Percentiles rank a stretch among this genome's conserved stretches.
These are phyloP conservation scores for Andrena bicolor DNA, from an alignment of 2,888 invertebrate species.

Conservation along the genomic window DNA sequence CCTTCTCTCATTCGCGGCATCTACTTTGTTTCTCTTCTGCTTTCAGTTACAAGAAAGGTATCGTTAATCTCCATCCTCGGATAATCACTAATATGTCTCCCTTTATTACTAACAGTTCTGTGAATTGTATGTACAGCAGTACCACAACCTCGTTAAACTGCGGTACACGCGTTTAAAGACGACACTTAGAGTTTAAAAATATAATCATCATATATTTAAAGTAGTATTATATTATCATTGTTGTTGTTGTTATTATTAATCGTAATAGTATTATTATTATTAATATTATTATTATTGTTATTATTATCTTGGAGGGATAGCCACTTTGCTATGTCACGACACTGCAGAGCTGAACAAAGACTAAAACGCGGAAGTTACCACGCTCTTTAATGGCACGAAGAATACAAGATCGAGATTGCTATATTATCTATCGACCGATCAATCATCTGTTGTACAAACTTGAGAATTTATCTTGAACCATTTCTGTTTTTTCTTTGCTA, in stretches of 20 bases:
- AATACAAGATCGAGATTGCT: conserved; percentile 51
- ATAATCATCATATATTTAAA: conserved; percentile 84
- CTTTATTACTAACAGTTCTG: conserved; percentile 77
- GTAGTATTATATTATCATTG: conserved; percentile 79
- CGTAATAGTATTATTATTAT: conserved; percentile 76
- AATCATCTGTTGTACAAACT: conserved; percentile 13
- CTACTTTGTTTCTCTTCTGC: conserved; percentile 20
- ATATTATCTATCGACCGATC: conserved; percentile 28
- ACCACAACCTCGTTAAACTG: conserved; percentile 74
- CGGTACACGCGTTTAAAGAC: conserved; percentile 82
- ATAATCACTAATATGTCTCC: conserved; percentile 63
- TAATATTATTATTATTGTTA: conserved; percentile 77
- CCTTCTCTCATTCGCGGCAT: conserved; percentile 27
- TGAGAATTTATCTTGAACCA: conserved; percentile 3
- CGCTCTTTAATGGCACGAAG: conserved; percentile 84
- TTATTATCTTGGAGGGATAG: conserved; percentile 85
- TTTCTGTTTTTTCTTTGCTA: background rate
- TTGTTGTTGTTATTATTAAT: conserved; percentile 69
- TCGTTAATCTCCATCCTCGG: conserved; percentile 43
- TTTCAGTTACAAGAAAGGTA: conserved; percentile 70
- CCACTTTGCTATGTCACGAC: conserved; percentile 83
- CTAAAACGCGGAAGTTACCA: conserved; percentile 82
- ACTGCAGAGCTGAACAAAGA: conserved; percentile 83
- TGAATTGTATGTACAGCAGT: conserved; percentile 82
- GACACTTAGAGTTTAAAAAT: conserved; percentile 85